Evolutionary conservation across 2,888 invertebrate species (phyloP), one percentile per base, ranked within the genome.

Genomic region (Idaea straminata): DNA sequence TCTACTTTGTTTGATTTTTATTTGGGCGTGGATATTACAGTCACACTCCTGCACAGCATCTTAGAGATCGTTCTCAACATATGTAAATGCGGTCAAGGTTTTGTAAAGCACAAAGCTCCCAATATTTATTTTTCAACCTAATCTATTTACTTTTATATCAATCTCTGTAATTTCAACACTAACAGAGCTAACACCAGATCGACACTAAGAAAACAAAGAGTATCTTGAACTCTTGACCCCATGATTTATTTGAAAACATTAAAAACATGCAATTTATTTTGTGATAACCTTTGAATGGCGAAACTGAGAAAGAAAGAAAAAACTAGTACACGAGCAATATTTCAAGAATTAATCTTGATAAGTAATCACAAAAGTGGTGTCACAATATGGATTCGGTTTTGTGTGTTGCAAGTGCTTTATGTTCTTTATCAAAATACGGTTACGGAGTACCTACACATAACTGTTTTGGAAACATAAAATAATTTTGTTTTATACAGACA

Each of bases 291-390:
- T 74, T 80, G 76, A 78, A 74, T 87, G 85, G 80, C 78, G 87
- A 88, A 87, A 89, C 79, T 71, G 72, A 76, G 84, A 86, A 86
- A 88, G 73, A 74, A 77, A 79, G 80, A 80, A 77, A 76, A 80
- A 83, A 85, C 85, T 87, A 84, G 85, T 84, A 82, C 84, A 83
- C 79, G 87, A 84, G 81, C 82, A 83, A 84, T 86, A 85, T 84
- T 86, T 85, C 84, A 83, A 80, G 81, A 82, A 81, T 82, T 80
- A 82, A 79, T 74, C 78, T 77, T 83, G 91, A 91, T 91, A 90
- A 88, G 85, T 78, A 79, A 86, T 86, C 83, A 81, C 84, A 86
- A 87, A 86, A 84, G 84, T 76, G 77, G 81, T 88, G 88, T 86
- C 90, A 84, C 83, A 89, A 87, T 83, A 79, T 78, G 82, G 79